Evolutionary conservation across 1,140 invertebrate genomes (phyloP), one percentile per base, ranked within the genome.

Genomic region (Drosophila melanica): DNA sequence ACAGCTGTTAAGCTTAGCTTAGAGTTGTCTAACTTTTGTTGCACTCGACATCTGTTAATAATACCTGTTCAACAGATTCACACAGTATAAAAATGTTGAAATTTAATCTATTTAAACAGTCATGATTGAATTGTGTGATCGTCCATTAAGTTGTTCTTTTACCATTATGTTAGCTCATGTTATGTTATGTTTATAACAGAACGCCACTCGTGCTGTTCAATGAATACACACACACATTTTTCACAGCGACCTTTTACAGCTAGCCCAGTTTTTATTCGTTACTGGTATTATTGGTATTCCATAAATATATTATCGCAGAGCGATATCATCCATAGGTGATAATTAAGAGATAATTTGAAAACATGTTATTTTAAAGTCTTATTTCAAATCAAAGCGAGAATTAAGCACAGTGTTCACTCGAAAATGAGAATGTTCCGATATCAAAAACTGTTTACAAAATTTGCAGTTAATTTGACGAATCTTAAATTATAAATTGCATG

Each of bases 341-440:
- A 54, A 54, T 54, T 20, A 11, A 39, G 20, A 54, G 16, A 12
- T 54, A 54, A 39, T 39, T 33, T 41, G 18, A 12, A 54, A 39
- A 41, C 33, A 39, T 23, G 51, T 54, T 41, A 8, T n/a, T 39
- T 1, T 7, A 48, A 14, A 48, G 11, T 27, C 11, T 27, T 7
- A 12, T 48, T n/a, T 14, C 6, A 2, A n/a, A 2, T 14, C 10
- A 41, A 41, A 10, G 10, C 12, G 1, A 4, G 1, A 20, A 11
- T 20, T 14, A 1, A 23, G n/a, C 2, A 30, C 47, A 48, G 47
- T 48, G 7, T 1, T 1, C 12, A 27, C 7, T 48, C 23, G 6
- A 41, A 41, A 14, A 7, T 41, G 6, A 7, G 5, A 27, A 7
- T 27, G 27, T 7, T 27, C 1, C 1, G 6, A 27, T 7, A 7